These are phyloP conservation scores for Phrynosoma blainvillii DNA, from an alignment of 2,113 vertebrate species.

Conservation along the genomic window DNA sequence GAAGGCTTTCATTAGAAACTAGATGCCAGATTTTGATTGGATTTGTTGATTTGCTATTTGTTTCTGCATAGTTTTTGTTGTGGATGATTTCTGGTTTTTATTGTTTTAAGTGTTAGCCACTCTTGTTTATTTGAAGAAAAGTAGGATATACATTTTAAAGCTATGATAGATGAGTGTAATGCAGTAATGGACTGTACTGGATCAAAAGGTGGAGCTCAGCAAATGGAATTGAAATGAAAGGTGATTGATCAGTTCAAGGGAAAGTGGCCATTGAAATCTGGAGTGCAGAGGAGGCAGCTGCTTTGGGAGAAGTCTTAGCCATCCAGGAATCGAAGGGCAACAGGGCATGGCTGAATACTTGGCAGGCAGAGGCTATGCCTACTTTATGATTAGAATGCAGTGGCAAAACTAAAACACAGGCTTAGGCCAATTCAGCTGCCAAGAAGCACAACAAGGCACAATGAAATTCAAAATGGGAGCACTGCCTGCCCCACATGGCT, in stretches of 20 bases:
- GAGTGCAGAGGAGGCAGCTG: conserved; percentile 1
- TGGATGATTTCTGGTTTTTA: neutral
- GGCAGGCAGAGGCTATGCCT: neutral
- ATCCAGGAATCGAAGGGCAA: conserved; percentile 29
- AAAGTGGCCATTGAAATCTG: conserved; percentile 12
- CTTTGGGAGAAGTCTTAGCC: conserved; percentile 6
- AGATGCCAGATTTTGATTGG: neutral
- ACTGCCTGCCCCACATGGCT: neutral
- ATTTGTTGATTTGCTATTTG: neutral
- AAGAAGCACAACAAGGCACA: neutral
- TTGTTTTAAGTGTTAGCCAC: neutral
- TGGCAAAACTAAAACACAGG: neutral
- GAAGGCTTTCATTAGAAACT: neutral
- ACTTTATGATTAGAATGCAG: conserved; percentile 28
- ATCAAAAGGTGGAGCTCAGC: neutral
- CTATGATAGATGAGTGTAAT: neutral
- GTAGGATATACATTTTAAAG: neutral
- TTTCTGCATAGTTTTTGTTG: neutral
- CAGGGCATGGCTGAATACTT: conserved; percentile 10
- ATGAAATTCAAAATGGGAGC: neutral
- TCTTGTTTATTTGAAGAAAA: neutral
- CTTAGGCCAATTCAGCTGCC: neutral
- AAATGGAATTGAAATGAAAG: neutral
- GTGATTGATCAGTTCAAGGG: conserved; percentile 5
- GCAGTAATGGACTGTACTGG: neutral